Evolutionary conservation across 2,113 vertebrate species (phyloP), one percentile per base, ranked within the genome.

Genomic region (Neofelis nebulosa): DNA sequence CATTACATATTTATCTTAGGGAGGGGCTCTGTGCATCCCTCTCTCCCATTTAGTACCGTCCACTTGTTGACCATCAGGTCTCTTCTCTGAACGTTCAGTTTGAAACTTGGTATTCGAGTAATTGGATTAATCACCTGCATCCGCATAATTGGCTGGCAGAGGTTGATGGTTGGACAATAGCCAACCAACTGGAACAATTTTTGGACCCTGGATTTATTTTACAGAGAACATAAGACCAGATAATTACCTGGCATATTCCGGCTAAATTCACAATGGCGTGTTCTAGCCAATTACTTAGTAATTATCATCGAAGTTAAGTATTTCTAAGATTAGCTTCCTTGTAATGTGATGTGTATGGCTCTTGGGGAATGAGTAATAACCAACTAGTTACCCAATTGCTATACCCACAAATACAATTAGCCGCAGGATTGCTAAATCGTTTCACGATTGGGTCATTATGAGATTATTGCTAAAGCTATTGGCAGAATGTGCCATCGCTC

Each of bases 281-380:
- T 97, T 97, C 96, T 96, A 95, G 93, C 97, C 97, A 98, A 97
- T 98, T 97, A 94, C 91, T 96, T 96, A 68, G 81, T 93, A 91
- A 97, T 98, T 96, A 96, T 82, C 86, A 65, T 94, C 4, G 11
- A 95, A 95, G 96, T 97, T 97, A 97, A 92, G 88, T 96, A 91
- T 91, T 89, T 41, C 0, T 38, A 61, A 89, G 69, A 95, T 84
- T 69, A 78, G 48, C 71, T 90, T 92, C 80, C 89, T 78, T 48
- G 69, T 95, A 95, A 94, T 85, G 71, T 71, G 48, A 7, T 94
- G 89, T 90, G 84, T 55, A 61, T 0, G 2, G 4, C 4, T 68
- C 69, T 66, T 4, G 3, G 68, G 83, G 73, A 96, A 90, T 97
- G 93, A 0, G 19, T 73, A 71, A 94, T 27, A 86, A 3, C 68